Evolutionary conservation across 2,797 vertebrate genomes (phyloP).

Genomic region (Urophycis tenuis): DNA sequence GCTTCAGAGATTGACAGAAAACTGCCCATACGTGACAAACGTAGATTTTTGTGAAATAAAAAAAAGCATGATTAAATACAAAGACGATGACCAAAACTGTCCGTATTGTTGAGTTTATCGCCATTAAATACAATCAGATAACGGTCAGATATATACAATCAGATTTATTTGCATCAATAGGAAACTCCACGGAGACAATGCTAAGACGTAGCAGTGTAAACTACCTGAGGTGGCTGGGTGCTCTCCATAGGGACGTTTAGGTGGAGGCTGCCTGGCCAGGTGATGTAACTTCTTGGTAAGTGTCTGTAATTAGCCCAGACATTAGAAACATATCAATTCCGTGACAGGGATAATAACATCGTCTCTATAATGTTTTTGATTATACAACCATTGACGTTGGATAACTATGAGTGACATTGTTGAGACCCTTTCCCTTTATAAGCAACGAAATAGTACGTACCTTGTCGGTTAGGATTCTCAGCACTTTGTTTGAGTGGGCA

Average conservation of each 20-base stretch:
- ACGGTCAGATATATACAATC: too few species aligned
- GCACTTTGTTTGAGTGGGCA: constrained; percentile 35
- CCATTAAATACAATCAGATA: too few species aligned
- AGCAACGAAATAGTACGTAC: constrained; percentile 33
- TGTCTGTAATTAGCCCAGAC: constrained; percentile 36
- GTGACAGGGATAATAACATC: background rate
- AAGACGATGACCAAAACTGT: too few species aligned
- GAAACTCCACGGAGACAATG: too few species aligned
- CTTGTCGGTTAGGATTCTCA: constrained; percentile 43
- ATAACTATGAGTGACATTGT: background rate
- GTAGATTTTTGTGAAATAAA: too few species aligned
- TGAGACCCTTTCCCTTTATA: too few species aligned
- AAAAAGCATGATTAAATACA: too few species aligned
- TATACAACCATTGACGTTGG: background rate
- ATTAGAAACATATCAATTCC: background rate
- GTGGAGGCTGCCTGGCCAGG: constrained; percentile 31
- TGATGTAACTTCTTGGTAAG: constrained; percentile 53
- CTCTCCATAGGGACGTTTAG: background rate
- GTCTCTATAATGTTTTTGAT: background rate
- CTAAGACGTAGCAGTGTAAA: too few species aligned
- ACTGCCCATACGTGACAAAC: constrained; percentile 33
- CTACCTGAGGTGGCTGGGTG: background rate
- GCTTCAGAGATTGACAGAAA: too few species aligned
- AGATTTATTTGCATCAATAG: too few species aligned
- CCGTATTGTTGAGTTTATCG: too few species aligned